Percentiles rank a stretch among this genome's conserved stretches.
These are phyloP conservation scores for Nudaria mundana DNA, from an alignment of 2,888 invertebrate species.

Conservation along the genomic window DNA sequence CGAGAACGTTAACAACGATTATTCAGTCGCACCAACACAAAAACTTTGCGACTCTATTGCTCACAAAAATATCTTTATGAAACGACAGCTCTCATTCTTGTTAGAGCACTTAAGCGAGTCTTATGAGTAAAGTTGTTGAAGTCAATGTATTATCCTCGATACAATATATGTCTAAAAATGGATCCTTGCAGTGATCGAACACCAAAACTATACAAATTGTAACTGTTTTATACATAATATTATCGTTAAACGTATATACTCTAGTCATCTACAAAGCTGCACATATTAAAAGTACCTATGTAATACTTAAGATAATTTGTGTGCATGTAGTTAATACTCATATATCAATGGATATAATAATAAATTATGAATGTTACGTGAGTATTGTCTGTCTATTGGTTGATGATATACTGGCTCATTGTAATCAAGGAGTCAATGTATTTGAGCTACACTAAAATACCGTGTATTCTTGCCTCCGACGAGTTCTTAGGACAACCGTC, in stretches of 20 bases:
- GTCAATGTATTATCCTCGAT: constrained; percentile 73
- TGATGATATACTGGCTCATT: constrained; percentile 38
- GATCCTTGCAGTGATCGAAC: constrained; percentile 82
- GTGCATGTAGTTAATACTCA: constrained; percentile 76
- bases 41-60: constrained; percentile 74
- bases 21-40: constrained; percentile 72
- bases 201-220: constrained; percentile 61
- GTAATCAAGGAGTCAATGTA: constrained; percentile 45
- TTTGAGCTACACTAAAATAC: constrained; percentile 23
- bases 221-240: constrained; percentile 70
- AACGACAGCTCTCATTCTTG: constrained; percentile 80
- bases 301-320: constrained; percentile 53
- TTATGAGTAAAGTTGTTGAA: constrained; percentile 78
- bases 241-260: constrained; percentile 72
- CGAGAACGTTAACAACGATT: constrained; percentile 72
- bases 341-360: constrained; percentile 57
- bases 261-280: constrained; percentile 80
- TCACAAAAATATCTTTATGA: constrained; percentile 75
- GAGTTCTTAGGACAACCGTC: constrained; percentile 37
- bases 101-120: constrained; percentile 85
- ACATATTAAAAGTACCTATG: constrained; percentile 62
- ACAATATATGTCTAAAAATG: constrained; percentile 72
- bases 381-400: constrained; percentile 59
- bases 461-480: constrained; percentile 34
- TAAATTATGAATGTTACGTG: constrained; percentile 54